Evolutionary conservation across 2,113 vertebrate genomes (phyloP).

Genomic region (Charina bottae): DNA sequence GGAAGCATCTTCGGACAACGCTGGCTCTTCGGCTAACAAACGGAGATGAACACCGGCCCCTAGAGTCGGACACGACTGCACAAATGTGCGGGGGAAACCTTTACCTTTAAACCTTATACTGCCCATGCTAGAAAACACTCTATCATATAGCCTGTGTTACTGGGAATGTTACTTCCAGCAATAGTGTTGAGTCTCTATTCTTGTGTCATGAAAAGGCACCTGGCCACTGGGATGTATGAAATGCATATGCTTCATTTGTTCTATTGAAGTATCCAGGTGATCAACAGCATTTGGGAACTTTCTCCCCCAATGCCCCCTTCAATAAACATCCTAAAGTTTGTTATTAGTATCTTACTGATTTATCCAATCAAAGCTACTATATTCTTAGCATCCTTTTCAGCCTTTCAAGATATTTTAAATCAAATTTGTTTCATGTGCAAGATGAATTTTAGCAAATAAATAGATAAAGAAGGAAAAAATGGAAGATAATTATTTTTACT

Average conservation of each 20-base stretch:
- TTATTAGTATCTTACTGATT: neutral
- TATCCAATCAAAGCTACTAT: neutral
- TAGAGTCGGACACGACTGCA: too few species aligned
- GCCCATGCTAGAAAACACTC: neutral
- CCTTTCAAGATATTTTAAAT: neutral
- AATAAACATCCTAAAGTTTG: neutral
- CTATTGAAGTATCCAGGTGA: neutral
- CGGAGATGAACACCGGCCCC: too few species aligned
- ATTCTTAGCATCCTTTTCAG: neutral
- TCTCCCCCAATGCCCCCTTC: neutral
- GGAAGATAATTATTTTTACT: neutral
- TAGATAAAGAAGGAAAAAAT: neutral
- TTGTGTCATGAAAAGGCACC: neutral
- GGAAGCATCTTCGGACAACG: too few species aligned
- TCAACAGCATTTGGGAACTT: neutral
- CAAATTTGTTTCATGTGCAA: neutral
- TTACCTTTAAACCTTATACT: too few species aligned
- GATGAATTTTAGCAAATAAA: neutral
- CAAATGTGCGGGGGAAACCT: too few species aligned
- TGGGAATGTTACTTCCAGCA: neutral
- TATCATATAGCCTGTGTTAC: neutral
- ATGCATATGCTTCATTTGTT: neutral
- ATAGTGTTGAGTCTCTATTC: neutral
- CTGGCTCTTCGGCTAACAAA: too few species aligned
- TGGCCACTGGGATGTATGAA: neutral